A percentile compares a stretch with the other conserved stretches of the same genome.
Conservation (phyloP, 35 echinoderm and acorn worm genomes). For the Lytechinus pictus region DNA sequence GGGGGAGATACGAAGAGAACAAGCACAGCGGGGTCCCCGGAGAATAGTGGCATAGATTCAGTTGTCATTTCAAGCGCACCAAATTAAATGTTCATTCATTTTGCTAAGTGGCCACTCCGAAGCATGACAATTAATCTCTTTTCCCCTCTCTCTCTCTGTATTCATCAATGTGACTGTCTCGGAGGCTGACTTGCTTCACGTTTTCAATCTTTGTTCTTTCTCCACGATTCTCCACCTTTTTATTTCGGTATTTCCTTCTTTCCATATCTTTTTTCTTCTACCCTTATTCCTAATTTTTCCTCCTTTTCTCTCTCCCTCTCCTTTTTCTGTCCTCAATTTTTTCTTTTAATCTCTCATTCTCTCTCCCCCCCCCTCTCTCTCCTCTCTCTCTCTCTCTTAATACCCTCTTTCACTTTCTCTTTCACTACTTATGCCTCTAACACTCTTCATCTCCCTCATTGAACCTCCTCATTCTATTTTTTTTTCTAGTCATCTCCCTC, state of each 20-base stretch:
- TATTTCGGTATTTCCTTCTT: not conserved
- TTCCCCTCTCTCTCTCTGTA: not conserved
- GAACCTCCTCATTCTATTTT: too few relatives aligned
- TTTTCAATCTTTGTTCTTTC: not conserved
- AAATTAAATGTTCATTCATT: conserved; percentile 21
- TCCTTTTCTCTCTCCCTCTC: not conserved
- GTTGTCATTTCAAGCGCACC: conserved; percentile 3
- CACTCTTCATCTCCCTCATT: not conserved
- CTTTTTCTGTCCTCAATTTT: too few relatives aligned
- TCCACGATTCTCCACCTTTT: not conserved
- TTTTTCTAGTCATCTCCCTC: too few relatives aligned
- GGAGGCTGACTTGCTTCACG: not conserved
- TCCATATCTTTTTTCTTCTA: not conserved
- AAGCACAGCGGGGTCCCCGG: not conserved
- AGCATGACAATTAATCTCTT: not conserved
- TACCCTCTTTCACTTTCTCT: not conserved
- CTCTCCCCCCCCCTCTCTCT: not conserved
- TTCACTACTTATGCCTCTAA: not conserved
- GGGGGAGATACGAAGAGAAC: not conserved
- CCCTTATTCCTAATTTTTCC: not conserved
- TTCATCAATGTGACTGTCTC: not conserved
- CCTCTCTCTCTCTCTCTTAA: too few relatives aligned
- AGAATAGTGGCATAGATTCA: not conserved
- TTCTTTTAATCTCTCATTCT: not conserved
- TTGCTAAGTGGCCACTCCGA: not conserved